Base-by-base conservation (phyloP, 2,888 invertebrate species). In the Tetranychus truncatus region DNA sequence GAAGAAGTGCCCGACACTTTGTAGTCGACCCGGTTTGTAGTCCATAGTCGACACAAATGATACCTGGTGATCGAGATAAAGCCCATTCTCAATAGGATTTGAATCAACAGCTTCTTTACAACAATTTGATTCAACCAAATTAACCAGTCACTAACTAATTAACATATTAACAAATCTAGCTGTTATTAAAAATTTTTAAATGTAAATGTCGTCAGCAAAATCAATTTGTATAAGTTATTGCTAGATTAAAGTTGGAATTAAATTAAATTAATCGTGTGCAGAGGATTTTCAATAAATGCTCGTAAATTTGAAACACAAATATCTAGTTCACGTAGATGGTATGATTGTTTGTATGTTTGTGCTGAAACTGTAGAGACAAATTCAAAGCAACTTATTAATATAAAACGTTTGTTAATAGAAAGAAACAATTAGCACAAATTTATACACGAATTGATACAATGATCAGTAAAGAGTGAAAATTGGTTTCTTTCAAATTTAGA, bases 101-200 rank as follows among this genome's bases (percentile, higher is more conserved):
- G 77, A 76, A 78, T 79, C 78, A 1, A 79, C 78, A 0, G 79
- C 79, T 45, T 78, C 79, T 75, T 78, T 78, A 18, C 79, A 79
- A 55, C 79, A 79, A 65, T 78, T 77, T 46, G 77, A 74, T 72
- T 79, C 78, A 1, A 79, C 79, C 1, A 79, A 75, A 18, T 65
- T 76, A 45, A 77, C 77, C 9, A 78, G 34, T 34, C 34, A 34
- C 2, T 24, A 24, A 24, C 24, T 24, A 24, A 24, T 24, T 24
- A 24, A 24, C 24, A 24, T 24, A 24, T 24, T 24, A 3, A 4
- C 34, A 34, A 34, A 4, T 34, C 34, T 4, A 34, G 34, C 4
- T 34, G 34, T 34, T 34, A 34, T 34, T 34, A 5, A 34, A 34
- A 34, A 34, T 34, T 34, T 3, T 34, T 34, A 34, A 24, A 34